Percentiles rank a stretch among this genome's conserved stretches.
phyloP scores from a whole-genome alignment of 2,113 vertebrate genomes.

The Hiodon tergisus region DNA sequence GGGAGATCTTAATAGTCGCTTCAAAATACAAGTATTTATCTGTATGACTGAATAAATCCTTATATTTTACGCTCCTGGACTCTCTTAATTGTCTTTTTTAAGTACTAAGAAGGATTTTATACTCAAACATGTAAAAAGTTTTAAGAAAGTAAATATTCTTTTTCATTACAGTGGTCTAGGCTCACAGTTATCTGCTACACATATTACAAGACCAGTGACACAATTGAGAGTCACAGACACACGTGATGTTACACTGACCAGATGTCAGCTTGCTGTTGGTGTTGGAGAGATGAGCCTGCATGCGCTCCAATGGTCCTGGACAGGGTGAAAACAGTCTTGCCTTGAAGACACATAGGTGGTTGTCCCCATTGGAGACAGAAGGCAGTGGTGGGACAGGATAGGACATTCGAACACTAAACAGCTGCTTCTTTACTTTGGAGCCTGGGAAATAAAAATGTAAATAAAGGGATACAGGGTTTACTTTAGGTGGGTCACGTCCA shows the following conservation, averaged over 20 bases:
- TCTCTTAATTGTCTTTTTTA: too few relatives aligned
- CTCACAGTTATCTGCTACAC: too few relatives aligned
- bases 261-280: background rate
- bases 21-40: too few relatives aligned
- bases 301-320: background rate
- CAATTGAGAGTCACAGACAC: background rate
- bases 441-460: conserved; percentile 40
- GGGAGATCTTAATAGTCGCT: too few relatives aligned
- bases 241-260: conserved; percentile 1
- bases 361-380: background rate
- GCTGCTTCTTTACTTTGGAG: conserved; percentile 35
- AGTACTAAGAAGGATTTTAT: too few relatives aligned
- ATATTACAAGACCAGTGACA: background rate
- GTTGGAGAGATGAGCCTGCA: background rate
- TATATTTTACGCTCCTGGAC: too few relatives aligned
- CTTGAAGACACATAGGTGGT: background rate
- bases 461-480: too few relatives aligned
- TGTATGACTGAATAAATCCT: too few relatives aligned
- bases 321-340: background rate
- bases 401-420: conserved; percentile 34
- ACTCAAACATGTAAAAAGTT: too few relatives aligned
- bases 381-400: conserved; percentile 37
- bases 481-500: background rate
- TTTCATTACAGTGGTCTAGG: too few relatives aligned
- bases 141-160: too few relatives aligned